Evolutionary conservation across 2,888 invertebrate species (phyloP), one percentile per base, ranked within the genome.

Genomic region (Papilio gigon): DNA sequence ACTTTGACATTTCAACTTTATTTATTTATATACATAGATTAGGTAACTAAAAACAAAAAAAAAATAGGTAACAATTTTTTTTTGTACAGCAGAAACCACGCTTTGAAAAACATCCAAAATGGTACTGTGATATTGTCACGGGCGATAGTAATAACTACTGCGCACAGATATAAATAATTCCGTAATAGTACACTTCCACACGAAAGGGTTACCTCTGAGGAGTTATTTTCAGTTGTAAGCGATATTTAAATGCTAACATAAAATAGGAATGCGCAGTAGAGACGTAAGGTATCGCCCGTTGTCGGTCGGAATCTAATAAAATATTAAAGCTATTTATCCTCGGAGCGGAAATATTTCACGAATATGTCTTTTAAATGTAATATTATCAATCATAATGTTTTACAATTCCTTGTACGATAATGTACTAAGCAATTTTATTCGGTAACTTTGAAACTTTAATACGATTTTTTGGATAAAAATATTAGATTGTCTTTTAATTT

Each of bases 281-380:
- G 50, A 61, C 50, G 42, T 61, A 20, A 67, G 53, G 50, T 67
- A 67, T 67, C 53, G 61, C 61, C 14, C 61, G 53, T 61, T 53
- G 61, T 53, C 61, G 67, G 66, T 61, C 27, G 47, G 44, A 35
- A 47, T 44, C 44, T 60, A 47, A 67, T 67, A 67, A 61, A 67
- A 67, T 67, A 67, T 67, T 67, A 61, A 50, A 47, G 44, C 50
- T 67, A 60, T 61, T 67, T 67, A 67, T 67, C 30, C 50, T 17
- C 30, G 8, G 12, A 17, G 47, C 14, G 12, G 40, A 60, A 50
- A 67, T 67, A 60, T 61, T 50, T 50, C 35, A 17, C 35, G 53
- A 64, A 40, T 50, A 27, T 64, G 53, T 64, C n/a, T n/a, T 50
- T 27, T 37, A 65, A 40, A 65, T 65, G 53, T 56, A 30, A 17